A percentile compares a stretch with the other conserved stretches of the same genome.
Conservation (phyloP, 2,113 vertebrate genomes). For the Perca flavescens region DNA sequence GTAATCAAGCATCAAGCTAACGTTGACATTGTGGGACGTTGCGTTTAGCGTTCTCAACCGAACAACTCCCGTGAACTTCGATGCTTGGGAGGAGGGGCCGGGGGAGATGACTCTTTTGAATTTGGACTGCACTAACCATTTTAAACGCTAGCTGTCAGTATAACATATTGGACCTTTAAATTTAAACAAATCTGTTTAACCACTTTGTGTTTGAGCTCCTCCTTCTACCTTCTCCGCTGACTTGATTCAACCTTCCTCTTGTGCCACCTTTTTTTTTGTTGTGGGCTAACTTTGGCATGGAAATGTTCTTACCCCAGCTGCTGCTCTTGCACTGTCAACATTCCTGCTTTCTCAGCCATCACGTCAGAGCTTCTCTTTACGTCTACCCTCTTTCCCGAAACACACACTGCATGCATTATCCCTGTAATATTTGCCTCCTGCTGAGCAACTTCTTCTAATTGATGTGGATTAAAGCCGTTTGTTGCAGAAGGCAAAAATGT, state of each 20-base stretch:
- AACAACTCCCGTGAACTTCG: no score
- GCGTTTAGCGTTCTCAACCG: no score
- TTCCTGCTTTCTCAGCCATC: conserved; percentile 50
- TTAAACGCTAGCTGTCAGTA: no score
- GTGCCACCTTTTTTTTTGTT: conserved; percentile 20
- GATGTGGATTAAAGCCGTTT: conserved; percentile 71
- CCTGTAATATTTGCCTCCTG: conserved; percentile 67
- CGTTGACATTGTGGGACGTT: no score
- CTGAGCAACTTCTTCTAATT: conserved; percentile 68
- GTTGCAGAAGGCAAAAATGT: conserved; percentile 51
- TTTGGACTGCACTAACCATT: no score
- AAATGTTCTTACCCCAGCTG: conserved; percentile 54
- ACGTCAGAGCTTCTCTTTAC: conserved; percentile 27
- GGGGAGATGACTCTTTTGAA: no score
- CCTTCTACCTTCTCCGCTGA: not conserved
- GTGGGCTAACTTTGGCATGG: conserved; percentile 15
- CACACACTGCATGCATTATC: conserved; percentile 44
- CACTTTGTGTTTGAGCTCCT: not conserved
- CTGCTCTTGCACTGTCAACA: conserved; percentile 64
- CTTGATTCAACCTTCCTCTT: conserved; percentile 11
- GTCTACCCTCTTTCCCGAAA: conserved; percentile 22
- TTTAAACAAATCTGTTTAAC: not conserved
- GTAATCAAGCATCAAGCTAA: no score
- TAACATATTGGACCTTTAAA: no score
- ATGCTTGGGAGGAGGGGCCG: no score